These are phyloP conservation scores for Beris chalybata DNA, from an alignment of 2,888 invertebrate genomes.

Conservation along the genomic window DNA sequence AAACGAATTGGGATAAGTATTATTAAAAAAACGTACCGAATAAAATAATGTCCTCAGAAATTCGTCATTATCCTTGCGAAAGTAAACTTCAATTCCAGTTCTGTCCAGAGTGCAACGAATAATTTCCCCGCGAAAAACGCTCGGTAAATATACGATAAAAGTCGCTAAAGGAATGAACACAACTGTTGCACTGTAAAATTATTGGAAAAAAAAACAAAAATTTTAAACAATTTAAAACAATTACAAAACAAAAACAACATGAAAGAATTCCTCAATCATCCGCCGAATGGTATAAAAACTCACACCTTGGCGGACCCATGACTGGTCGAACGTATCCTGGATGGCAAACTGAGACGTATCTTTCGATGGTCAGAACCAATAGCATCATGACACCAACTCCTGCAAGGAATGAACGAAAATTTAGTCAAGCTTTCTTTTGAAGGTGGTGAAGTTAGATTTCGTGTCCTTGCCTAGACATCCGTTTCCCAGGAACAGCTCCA, in stretches of 20 bases:
- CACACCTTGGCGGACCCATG: constrained; percentile 64
- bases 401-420: constrained; percentile 40
- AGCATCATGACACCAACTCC: constrained; percentile 78
- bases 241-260: constrained; percentile 2
- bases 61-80: constrained; percentile 59
- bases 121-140: constrained; percentile 65
- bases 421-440: constrained; percentile 2
- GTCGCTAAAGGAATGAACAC: constrained; percentile 66
- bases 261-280: not conserved
- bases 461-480: constrained; percentile 63
- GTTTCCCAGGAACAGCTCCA: constrained; percentile 73
- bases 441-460: not conserved
- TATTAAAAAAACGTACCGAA: constrained; percentile 50
- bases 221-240: not conserved
- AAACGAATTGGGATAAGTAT: too few relatives aligned
- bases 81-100: constrained; percentile 62
- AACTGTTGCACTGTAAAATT: constrained; percentile 55
- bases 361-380: constrained; percentile 71
- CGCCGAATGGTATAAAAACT: not conserved
- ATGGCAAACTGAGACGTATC: constrained; percentile 75
- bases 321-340: constrained; percentile 69
- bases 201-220: not conserved
- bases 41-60: constrained; percentile 61
- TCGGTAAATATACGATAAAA: constrained; percentile 70
- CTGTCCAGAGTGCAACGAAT: constrained; percentile 59